Evolutionary conservation across 1,140 invertebrate species (phyloP), one percentile per base, ranked within the genome.

Genomic region (Probaryconus sp.): DNA sequence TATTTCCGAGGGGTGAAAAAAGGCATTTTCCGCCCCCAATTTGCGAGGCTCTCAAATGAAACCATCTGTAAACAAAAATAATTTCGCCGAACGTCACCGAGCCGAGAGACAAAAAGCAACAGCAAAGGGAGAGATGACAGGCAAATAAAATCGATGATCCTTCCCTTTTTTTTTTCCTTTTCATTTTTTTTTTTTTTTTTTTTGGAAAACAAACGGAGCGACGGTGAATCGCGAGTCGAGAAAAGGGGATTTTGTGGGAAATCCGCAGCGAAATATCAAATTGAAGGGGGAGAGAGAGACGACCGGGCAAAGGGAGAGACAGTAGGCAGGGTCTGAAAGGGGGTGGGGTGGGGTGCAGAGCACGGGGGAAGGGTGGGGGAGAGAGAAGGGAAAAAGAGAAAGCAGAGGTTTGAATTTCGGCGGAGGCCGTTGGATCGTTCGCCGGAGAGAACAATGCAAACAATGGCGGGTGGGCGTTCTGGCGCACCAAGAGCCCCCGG

Each of bases 391-490:
- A 58, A 33, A 64, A 58, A 42, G 75, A 40, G 64, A 37, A 30
- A 63, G 56, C 55, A 58, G 70, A 68, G 78, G 67, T 65, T 81
- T 79, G 78, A 75, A 79, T 79, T 78, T 74, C 47, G 78, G 73
- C 51, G 61, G 56, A 82, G 80, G 80, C 78, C 69, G 74, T 76
- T 72, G 83, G 78, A 80, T 84, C 80, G 83, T 83, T 83, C 79
- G 77, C 76, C 68, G n/a, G n/a, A 45, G 58, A 80, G 79, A 84
- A 86, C 84, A 86, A 86, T 85, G 84, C 82, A 81, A 84, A 86
- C 84, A 86, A 86, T 85, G 78, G 82, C 79, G 74, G 79, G 75
- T 74, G 79, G 76, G 79, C 65, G 80, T 69, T 76, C 51, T 81
- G 77, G 33, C 64, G 45, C 71, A 81, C 70, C 79, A 79, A 81